A percentile compares a stretch with the other conserved stretches of the same genome.
These are phyloP conservation scores for Drosophila triauraria DNA, from an alignment of 1,140 invertebrate genomes.

Conservation along the genomic window DNA sequence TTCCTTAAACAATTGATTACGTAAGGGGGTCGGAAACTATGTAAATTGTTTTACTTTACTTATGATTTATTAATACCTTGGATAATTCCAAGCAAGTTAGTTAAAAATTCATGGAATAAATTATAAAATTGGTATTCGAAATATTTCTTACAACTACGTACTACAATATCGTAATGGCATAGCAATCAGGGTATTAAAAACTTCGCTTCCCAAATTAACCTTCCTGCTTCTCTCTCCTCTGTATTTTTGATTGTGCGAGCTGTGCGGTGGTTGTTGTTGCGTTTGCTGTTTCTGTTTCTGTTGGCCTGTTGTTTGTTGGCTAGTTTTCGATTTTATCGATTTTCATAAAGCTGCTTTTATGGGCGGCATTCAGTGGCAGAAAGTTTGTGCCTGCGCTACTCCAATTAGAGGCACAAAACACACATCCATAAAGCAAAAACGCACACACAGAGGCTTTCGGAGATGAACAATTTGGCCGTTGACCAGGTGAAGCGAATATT, in stretches of 20 bases:
- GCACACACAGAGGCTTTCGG: conserved; percentile 8
- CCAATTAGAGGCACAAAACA: conserved; percentile 65
- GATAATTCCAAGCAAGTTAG: too few species aligned
- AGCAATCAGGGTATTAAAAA: conserved; percentile 10
- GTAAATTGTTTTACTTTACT: too few species aligned
- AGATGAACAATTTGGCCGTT: conserved; percentile 43
- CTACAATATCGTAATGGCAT: background rate
- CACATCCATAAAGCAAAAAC: conserved; percentile 15
- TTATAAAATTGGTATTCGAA: background rate
- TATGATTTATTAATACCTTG: background rate
- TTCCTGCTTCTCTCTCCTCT: conserved; percentile 9
- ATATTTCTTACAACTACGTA: background rate
- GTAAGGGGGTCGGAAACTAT: background rate
- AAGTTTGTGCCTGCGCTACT: conserved; percentile 53
- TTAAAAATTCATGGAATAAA: background rate
- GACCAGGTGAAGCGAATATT: conserved; percentile 43
- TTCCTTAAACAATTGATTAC: background rate
- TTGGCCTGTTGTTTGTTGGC: conserved; percentile 48
- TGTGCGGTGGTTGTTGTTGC: conserved; percentile 49
- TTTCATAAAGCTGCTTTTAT: conserved; percentile 75
- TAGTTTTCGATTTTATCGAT: conserved; percentile 83
- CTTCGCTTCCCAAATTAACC: conserved; percentile 3
- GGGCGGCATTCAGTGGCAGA: conserved; percentile 50
- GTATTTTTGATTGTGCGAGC: conserved; percentile 27
- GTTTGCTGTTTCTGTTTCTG: conserved; percentile 19